Conservation (phyloP, 2,797 vertebrate species). For the Muscicapa comitata region DNA sequence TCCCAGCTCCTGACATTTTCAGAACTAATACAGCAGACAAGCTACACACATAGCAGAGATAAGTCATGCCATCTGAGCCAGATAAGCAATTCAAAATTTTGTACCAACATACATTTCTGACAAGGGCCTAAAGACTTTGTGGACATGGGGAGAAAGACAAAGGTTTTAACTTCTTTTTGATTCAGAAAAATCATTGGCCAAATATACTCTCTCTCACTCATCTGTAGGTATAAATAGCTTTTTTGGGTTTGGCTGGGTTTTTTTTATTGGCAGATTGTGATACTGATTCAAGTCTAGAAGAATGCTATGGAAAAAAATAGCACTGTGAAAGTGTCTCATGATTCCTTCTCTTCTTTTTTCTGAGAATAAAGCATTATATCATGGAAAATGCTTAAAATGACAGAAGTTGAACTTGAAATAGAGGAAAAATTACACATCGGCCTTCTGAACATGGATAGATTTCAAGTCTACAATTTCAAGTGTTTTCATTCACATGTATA, state of each 20-base stretch:
- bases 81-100: background rate
- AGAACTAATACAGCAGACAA: background rate
- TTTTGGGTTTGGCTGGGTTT: accelerated
- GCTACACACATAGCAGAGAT: background rate
- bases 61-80: background rate
- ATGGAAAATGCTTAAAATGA: background rate
- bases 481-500: background rate
- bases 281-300: background rate
- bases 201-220: background rate
- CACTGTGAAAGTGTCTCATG: background rate
- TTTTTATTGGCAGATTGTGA: background rate
- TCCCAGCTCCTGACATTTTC: background rate
- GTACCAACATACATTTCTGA: background rate
- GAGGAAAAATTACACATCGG: background rate
- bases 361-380: background rate
- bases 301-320: background rate
- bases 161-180: background rate
- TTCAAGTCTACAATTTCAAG: background rate
- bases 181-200: background rate
- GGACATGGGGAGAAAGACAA: background rate
- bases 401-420: background rate
- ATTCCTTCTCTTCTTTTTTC: background rate
- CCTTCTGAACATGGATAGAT: background rate
- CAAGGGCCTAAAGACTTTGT: background rate
- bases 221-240: background rate